Percentiles rank a stretch among this genome's conserved stretches.
Conservation (phyloP, 2,888 invertebrate genomes). For the Gerosis bhagava region DNA sequence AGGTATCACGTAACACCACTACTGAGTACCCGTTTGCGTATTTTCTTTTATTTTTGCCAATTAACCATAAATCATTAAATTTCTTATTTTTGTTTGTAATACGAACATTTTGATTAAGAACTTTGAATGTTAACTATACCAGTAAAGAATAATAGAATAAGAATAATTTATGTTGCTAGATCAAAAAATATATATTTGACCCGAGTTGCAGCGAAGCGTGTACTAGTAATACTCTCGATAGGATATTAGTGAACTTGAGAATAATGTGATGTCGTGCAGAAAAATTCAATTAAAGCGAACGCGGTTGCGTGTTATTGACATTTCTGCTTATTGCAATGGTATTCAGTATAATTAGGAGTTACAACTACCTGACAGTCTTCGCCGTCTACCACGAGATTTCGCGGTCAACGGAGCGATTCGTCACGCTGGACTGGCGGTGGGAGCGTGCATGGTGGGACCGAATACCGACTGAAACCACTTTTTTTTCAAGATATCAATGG, state of each 20-base stretch:
- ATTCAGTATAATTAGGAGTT: constrained; percentile 25
- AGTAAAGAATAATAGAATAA: too few species aligned
- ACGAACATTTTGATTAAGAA: too few species aligned
- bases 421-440: constrained; percentile 62
- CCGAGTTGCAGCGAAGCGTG: constrained; percentile 9
- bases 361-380: constrained; percentile 38
- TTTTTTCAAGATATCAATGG: constrained; percentile 38
- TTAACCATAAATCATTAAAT: too few species aligned
- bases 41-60: too few species aligned
- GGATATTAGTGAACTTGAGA: constrained; percentile 13
- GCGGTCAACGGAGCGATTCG: constrained; percentile 55
- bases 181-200: not conserved
- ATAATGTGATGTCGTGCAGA: constrained; percentile 19
- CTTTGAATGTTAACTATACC: too few species aligned
- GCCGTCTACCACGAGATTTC: constrained; percentile 38
- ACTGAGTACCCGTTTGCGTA: too few species aligned
- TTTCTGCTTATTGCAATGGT: constrained; percentile 22
- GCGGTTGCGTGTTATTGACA: constrained; percentile 26
- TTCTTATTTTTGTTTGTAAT: too few species aligned
- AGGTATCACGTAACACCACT: too few species aligned
- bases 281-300: constrained; percentile 23
- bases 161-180: constrained; percentile 1
- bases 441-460: constrained; percentile 38
- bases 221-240: not conserved
- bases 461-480: constrained; percentile 1